These are phyloP conservation scores for Ormyrus thymus DNA, from an alignment of 2,888 invertebrate species.

Conservation along the genomic window DNA sequence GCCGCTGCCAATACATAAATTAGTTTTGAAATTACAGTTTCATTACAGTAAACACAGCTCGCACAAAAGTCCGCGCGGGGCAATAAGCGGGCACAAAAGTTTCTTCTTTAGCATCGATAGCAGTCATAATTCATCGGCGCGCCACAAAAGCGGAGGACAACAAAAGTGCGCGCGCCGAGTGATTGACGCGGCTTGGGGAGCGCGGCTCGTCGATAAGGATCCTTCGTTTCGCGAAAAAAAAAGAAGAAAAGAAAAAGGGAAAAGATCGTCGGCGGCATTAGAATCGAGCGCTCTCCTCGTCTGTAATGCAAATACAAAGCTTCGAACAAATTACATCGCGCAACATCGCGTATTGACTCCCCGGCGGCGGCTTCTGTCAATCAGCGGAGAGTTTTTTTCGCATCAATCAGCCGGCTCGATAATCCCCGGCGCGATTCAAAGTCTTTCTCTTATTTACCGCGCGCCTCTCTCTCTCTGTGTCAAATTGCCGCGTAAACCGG, in stretches of 20 bases:
- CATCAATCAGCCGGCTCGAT: slow-evolving; percentile 29
- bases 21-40: no score
- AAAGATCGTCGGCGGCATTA: no score
- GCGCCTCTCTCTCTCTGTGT: slow-evolving; percentile 1
- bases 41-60: no score
- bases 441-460: neutral
- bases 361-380: slow-evolving; percentile 12
- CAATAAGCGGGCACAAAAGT: neutral
- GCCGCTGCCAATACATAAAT: no score
- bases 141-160: slow-evolving; percentile 5
- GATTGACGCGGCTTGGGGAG: slow-evolving; percentile 14
- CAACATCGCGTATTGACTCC: slow-evolving; percentile 14
- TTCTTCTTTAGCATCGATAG: neutral
- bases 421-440: slow-evolving; percentile 21
- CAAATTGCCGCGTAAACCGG: slow-evolving; percentile 29
- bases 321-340: slow-evolving; percentile 30
- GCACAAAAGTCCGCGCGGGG: no score
- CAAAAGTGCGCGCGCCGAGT: neutral
- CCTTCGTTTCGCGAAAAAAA: neutral
- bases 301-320: slow-evolving; percentile 42
- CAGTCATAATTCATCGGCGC: slow-evolving; percentile 10
- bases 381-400: slow-evolving; percentile 13
- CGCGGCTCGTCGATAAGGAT: neutral
- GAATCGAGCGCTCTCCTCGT: neutral
- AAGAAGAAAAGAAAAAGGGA: no score